Evolutionary conservation across 2,888 invertebrate genomes (phyloP), one percentile per base, ranked within the genome.

Genomic region (Torymus auratus): DNA sequence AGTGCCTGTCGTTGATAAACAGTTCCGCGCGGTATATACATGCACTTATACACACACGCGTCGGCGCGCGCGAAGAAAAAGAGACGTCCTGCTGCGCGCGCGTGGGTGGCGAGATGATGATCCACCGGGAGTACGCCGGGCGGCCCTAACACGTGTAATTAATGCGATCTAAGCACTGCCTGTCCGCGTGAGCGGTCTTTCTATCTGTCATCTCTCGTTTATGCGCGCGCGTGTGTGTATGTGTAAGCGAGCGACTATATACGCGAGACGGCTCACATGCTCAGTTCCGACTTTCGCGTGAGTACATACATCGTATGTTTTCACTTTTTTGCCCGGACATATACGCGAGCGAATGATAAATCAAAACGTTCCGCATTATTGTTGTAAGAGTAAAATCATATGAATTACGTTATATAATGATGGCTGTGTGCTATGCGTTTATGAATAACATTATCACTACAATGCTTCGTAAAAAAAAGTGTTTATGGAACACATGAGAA

Each of bases 61-160:
- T 20, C 68, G 68, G 23, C 14, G 5, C n/a, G 23, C 14, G 5
- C n/a, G 4, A 41, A 2, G 2, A 52, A 50, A 53, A 53, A 76
- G 68, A 61, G 68, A 55, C 53, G 73, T 56, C 60, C 53, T 0
- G 58, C 20, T 20, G 17, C 28, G 23, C 23, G 23, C 23, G 70
- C 71, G 85, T 85, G 85, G 86, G 85, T 85, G 85, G 85, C 56
- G 64, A 23, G 71, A 73, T 70, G 62, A 75, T 74, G 62, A 75
- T 74, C 62, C 52, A 20, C 56, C 55, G 70, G 74, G 79, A 84
- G 82, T 75, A 81, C 80, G 83, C 83, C 80, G 82, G 71, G 82
- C 81, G 83, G 83, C 80, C 85, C 82, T 86, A 86, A 86, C 86
- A 85, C 84, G 84, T 83, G 86, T 88, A 88, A 88, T 89, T 88